Evolutionary conservation across 2,888 invertebrate genomes (phyloP), one percentile per base, ranked within the genome.

Genomic region (Entomobrya proxima): DNA sequence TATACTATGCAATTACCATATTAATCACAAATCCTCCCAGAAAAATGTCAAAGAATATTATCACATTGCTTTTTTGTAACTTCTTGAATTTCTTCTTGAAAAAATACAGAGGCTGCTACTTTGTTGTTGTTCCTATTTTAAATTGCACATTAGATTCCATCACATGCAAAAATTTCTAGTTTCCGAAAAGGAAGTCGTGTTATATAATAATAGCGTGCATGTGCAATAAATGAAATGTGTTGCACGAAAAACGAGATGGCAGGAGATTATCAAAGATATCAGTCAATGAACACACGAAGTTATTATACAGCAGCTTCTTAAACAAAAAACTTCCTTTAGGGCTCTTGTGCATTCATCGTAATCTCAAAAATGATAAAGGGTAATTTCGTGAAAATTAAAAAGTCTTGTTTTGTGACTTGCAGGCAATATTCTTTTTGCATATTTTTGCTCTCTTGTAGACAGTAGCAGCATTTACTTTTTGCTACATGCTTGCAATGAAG

Each of bases 401-500:
- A 74, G 52, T 74, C 50, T 74, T 74, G 50, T 74, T 18, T 50
- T 72, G 47, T 47, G 47, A 72, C 74, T 74, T 50, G 74, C 32
- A 74, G 50, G 74, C 72, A 44, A 2, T n/a, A 47, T 47, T 21
- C 30, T 72, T 72, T 50, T 35, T 32, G 13, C n/a, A 72, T 69
- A 15, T 1, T 32, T 30, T 24, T 64, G 35, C 21, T 40, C 9
- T 55, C n/a, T 21, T 18, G 30, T 52, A n/a, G 27, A 58, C 18
- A 50, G 37, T 67, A 67, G 67, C 21, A n/a, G 44, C 47, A 72
- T n/a, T 35, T 72, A 27, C 44, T 27, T 7, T 15, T 40, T 11
- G 7, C 44, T 40, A 40, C 7, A 11, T 52, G 72, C 13, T 35
- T 61, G 80, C 74, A 81, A 83, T 83, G 76, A 83, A 84, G 84